These are phyloP conservation scores for Forbesichthys agassizii DNA, from an alignment of 2,113 vertebrate species.

Conservation along the genomic window DNA sequence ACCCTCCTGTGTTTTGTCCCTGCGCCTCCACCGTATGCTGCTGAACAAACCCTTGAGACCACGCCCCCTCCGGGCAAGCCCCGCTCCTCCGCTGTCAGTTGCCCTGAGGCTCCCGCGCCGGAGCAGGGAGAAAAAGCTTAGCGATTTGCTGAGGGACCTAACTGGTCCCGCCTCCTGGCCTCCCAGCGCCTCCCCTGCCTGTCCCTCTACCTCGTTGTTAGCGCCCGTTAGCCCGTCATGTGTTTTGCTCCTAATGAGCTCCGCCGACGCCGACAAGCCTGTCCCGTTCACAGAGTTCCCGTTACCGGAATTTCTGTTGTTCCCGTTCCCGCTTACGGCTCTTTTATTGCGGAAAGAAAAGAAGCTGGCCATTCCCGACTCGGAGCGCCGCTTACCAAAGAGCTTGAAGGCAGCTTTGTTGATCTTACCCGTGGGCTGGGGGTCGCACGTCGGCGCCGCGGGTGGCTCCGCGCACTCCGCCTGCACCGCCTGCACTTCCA, in stretches of 20 bases:
- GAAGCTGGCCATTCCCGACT: slow-evolving; percentile 88
- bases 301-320: slow-evolving; percentile 69
- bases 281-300: slow-evolving; percentile 69
- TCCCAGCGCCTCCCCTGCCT: slow-evolving; percentile 76
- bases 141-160: slow-evolving; percentile 87
- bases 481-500: slow-evolving; percentile 89
- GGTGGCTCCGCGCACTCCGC: slow-evolving; percentile 84
- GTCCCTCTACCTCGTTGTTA: slow-evolving; percentile 74
- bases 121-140: slow-evolving; percentile 92
- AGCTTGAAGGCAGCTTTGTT: slow-evolving; percentile 97
- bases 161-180: slow-evolving; percentile 65
- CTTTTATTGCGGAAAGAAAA: slow-evolving; percentile 93
- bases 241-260: slow-evolving; percentile 88
- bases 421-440: slow-evolving; percentile 89
- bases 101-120: slow-evolving; percentile 81
- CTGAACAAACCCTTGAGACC: slow-evolving; percentile 88
- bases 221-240: slow-evolving; percentile 87
- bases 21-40: slow-evolving; percentile 90
- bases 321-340: slow-evolving; percentile 71
- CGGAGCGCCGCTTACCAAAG: slow-evolving; percentile 88
- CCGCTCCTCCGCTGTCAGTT: slow-evolving; percentile 72
- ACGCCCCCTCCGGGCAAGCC: slow-evolving; percentile 83
- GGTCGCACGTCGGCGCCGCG: slow-evolving; percentile 76
- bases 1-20: slow-evolving; percentile 77
- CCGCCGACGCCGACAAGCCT: slow-evolving; percentile 65